Base-by-base conservation (phyloP, 2,797 vertebrate genomes). In the Ctenosaura bakeri region DNA sequence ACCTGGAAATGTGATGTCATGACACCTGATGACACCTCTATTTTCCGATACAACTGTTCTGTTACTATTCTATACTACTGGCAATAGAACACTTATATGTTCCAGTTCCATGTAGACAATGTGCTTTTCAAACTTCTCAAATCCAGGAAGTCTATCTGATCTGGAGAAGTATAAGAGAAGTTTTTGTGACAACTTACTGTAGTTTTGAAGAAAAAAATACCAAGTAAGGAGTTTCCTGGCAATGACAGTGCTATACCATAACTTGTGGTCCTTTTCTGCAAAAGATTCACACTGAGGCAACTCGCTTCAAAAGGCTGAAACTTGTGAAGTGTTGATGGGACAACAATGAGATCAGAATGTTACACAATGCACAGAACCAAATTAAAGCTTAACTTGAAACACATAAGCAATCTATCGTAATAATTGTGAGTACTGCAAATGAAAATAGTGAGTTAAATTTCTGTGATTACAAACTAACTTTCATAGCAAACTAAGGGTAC, bases 261-360 rank as follows among this genome's bases (percentile, higher is more conserved):
- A 42, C 83, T 91, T 80, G 91, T 74, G 89, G 66, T 88, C 89
- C 84, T 89, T 88, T 77, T 59, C 54, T 92, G 80, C 52, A 90
- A 83, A 87, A 88, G 84, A 42, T 89, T 94, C 73, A 66, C 1
- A 13, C 91, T 78, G 92, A 89, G 52, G 86, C 29, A 89, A 50
- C 42, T 89, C 94, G 83, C 93, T 92, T 90, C 88, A 93, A 82
- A 80, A 50, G 29, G 85, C 79, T 87, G 86, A 93, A 92, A 92
- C 84, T 90, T 84, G 90, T 93, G 92, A 94, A 94, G 92, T 91
- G 93, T 52, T n/a, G 50, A 52, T 52, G 50, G 50, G 50, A 52
- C 50, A 52, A 52, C 6, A 10, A 52, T 52, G 50, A 52, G 50
- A 52, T 52, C 50, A 52, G 50, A 6, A 10, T 52, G 50, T 52